Base-by-base conservation (phyloP, 1,140 invertebrate species). In the Gonatopus flavifemur region DNA sequence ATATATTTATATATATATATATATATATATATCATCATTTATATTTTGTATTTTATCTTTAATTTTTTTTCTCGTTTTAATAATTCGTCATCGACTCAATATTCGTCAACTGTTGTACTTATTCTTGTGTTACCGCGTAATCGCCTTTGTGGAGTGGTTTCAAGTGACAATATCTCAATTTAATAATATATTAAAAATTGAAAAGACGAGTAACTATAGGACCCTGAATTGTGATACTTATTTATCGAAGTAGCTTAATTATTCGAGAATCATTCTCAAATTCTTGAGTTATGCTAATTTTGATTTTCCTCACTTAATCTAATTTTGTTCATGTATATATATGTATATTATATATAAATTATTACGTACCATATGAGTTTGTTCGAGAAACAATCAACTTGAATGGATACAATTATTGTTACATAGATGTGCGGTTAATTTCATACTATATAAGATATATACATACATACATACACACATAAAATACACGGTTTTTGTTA, bases 191-290 rank as follows among this genome's bases (percentile, higher is more conserved):
- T n/a, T n/a, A n/a, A n/a, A n/a, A n/a, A n/a, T n/a, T n/a, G n/a
- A n/a, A n/a, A n/a, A n/a, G 43, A 60, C 31, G 47, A 59, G 47
- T 59, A 62, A 50, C 60, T 59, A 64, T 45, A 28, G 47, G 57
- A 64, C 62, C 62, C 62, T 64, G 62, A 64, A 64, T 64, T 42
- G 25, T 64, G 49, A 20, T 62, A 51, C 60, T 53, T 64, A 56
- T 50, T 35, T 38, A 59, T 62, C 55, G 21, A 7, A 7, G 25
- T 49, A 48, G 16, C 40, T 47, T 41, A 51, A 48, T 38, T 58
- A 55, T 5, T 55, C 10, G 24, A 25, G 22, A 49, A 49, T 45
- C 45, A 24, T 5, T 15, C 3, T 52, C 21, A 19, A 6, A 15
- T 38, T 41, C n/a, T 42, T 58, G 58, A 50, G 24, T n/a, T 9